Evolutionary conservation across 2,797 vertebrate species (phyloP), one percentile per base, ranked within the genome.

Genomic region (Brotula barbata): DNA sequence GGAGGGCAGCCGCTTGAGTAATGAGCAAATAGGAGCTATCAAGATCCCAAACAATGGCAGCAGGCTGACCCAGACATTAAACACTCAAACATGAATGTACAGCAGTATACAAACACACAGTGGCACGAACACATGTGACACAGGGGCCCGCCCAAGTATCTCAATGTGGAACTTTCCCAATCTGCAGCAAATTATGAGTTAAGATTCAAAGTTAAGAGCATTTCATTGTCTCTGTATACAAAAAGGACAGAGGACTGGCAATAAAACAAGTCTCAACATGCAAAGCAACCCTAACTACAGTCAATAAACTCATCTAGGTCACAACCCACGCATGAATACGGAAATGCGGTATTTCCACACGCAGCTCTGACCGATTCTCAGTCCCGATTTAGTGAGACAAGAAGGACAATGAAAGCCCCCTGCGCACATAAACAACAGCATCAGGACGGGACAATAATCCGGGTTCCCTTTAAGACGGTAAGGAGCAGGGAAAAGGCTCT

Each of bases 11-110:
- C 53, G 77, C 46, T 81, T 84, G 73, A 78, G 71, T 75, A 85
- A 82, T 69, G 50, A 85, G 81, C 78, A 88, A 85, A 85, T 64
- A 85, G 61, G 46, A 50, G 64, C 64, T 64, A 75, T 72, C 53
- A 15, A n/a, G 36, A 22, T 48, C 42, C 46, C 71, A 82, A 85
- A 85, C 76, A 80, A 70, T 58, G 68, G 78, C 85, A 57, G 73
- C 61, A 22, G 25, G 74, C 63, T 66, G 64, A 25, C 54, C 61
- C 43, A 71, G 57, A 62, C 7, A 6, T 44, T 50, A 76, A 68
- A 73, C 54, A 25, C 45, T 49, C 48, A 66, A 67, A 58, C 54
- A 70, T 28, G 58, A 60, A 61, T 6, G 12, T 33, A 50, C 54
- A 54, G n/a, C n/a, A 49, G 61, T 15, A 60, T 22, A 53, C 7